Evolutionary conservation across 2,888 invertebrate species (phyloP), one percentile per base, ranked within the genome.

Genomic region (Microctonus aethiopoides): DNA sequence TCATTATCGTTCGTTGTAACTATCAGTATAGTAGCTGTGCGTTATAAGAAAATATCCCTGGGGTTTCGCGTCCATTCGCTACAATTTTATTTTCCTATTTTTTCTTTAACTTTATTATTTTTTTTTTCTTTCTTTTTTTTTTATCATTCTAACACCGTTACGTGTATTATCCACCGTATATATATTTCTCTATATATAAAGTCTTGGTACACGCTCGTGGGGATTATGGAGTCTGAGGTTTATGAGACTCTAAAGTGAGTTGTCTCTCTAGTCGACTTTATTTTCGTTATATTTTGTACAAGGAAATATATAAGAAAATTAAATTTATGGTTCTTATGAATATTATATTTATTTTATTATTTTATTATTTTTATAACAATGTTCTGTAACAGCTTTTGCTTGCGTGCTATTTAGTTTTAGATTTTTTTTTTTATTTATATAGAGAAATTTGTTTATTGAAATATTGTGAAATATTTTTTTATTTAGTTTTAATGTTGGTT

Each of bases 171-270:
- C 46, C 46, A 46, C 20, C 1, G 16, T 20, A 20, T 46, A 46
- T 46, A 46, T 46, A 46, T 20, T 1, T 46, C 16, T 46, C 6
- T n/a, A n/a, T 46, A 46, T 46, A 46, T 20, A 46, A 20, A 39
- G n/a, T 46, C 16, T 46, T 16, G 4, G 16, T 20, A 7, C 46
- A 46, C 16, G 46, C 7, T 46, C 20, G 16, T 46, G 46, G 26
- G 56, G 56, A 56, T 56, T 56, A 56, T 26, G n/a, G 56, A 24
- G 34, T 24, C 36, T 22, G 34, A 39, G 54, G 46, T 63, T 64
- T 54, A 64, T 64, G 64, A 64, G 32, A 54, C 52, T 32, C 24
- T 64, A 36, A 64, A 64, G 22, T 64, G 29, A 54, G 36, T 64
- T 54, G 29, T 41, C 39, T 63, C 39, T 63, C 29, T 63, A 41